These are phyloP conservation scores for Glossosoma conforme DNA, from an alignment of 1,140 invertebrate species.

Conservation along the genomic window DNA sequence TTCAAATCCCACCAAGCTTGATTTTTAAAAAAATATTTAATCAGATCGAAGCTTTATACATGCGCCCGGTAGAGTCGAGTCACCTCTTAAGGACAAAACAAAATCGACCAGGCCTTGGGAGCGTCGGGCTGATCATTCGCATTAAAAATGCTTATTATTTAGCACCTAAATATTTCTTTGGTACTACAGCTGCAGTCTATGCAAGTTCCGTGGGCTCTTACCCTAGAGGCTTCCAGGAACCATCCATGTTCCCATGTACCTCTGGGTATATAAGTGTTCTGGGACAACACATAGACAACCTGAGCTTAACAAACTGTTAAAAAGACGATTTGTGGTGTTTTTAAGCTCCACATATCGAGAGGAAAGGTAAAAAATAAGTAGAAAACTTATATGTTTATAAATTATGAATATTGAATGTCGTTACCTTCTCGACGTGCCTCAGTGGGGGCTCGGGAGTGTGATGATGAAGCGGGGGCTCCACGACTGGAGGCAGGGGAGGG, in stretches of 20 bases:
- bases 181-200: too few species aligned
- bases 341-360: background rate
- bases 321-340: background rate
- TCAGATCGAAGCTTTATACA: too few species aligned
- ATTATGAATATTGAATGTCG: background rate
- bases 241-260: background rate
- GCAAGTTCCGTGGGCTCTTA: too few species aligned
- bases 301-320: background rate
- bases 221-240: background rate
- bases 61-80: too few species aligned
- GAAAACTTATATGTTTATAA: background rate
- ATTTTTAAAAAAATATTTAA: too few species aligned
- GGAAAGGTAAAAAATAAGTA: background rate
- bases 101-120: too few species aligned
- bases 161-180: too few species aligned
- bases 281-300: background rate
- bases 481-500: background rate
- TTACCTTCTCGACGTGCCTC: slow-evolving; percentile 18
- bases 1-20: too few species aligned
- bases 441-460: slow-evolving; percentile 18
- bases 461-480: slow-evolving; percentile 1
- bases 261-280: background rate
- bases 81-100: too few species aligned
- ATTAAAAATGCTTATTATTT: too few species aligned
- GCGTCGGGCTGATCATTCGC: too few species aligned